These are phyloP conservation scores for Cryptophagus acutangulus DNA, from an alignment of 2,888 invertebrate species.

Conservation along the genomic window DNA sequence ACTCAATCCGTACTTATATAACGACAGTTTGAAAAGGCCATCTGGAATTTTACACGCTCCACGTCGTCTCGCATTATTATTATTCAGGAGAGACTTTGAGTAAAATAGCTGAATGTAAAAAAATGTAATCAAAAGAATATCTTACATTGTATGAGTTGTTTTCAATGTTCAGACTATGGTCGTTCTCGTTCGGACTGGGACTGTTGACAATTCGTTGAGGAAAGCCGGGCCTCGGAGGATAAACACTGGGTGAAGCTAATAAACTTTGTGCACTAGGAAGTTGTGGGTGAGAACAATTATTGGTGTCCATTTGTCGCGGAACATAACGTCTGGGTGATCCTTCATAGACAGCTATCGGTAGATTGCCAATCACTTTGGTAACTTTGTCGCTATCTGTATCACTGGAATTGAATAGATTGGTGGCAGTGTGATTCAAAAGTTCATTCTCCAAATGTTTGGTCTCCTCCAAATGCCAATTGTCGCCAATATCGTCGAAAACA, in stretches of 20 bases:
- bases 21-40: too few species aligned
- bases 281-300: conserved; percentile 50
- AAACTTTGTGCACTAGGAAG: conserved; percentile 55
- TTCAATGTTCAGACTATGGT: conserved; percentile 37
- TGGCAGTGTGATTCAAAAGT: conserved; percentile 36
- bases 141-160: conserved; percentile 43
- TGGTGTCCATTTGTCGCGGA: conserved; percentile 50
- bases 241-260: conserved; percentile 61
- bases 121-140: conserved; percentile 13
- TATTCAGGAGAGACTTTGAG: too few species aligned
- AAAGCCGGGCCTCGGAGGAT: conserved; percentile 81
- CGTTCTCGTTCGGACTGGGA: conserved; percentile 43
- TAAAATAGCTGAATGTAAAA: too few species aligned
- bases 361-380: conserved; percentile 66
- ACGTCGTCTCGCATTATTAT: too few species aligned
- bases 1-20: too few species aligned
- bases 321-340: conserved; percentile 87
- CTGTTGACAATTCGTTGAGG: conserved; percentile 62
- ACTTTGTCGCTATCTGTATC: conserved; percentile 47
- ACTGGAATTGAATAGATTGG: conserved; percentile 36
- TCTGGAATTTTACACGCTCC: too few species aligned
- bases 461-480: conserved; percentile 61
- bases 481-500: conserved; percentile 81
- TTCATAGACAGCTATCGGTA: conserved; percentile 91
- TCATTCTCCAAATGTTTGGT: conserved; percentile 27